Conservation (phyloP, 2,888 invertebrate genomes). For the Allygus modestus region DNA sequence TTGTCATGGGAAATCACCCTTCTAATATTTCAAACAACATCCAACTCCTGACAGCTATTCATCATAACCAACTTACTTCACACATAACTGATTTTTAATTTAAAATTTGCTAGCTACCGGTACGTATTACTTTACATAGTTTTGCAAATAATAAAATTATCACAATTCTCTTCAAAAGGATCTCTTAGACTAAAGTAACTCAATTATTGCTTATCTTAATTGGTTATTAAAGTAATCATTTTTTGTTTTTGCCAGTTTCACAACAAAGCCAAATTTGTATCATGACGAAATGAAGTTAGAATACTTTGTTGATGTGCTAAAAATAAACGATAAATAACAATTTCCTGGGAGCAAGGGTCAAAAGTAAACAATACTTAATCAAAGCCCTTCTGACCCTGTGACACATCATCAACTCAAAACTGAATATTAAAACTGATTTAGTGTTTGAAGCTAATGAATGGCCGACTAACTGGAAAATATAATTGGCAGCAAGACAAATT, state of each 20-base stretch:
- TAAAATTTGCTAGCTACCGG: too few species aligned
- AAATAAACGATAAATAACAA: slow-evolving; percentile 12
- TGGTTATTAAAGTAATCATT: too few species aligned
- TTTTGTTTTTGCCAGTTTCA: too few species aligned
- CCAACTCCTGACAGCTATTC: neutral
- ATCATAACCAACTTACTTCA: slow-evolving; percentile 21
- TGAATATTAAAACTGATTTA: slow-evolving; percentile 14
- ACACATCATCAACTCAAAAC: neutral
- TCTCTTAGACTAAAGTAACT: too few species aligned
- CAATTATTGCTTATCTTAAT: too few species aligned
- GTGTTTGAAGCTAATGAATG: slow-evolving; percentile 10
- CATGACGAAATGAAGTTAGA: neutral
- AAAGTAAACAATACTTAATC: slow-evolving; percentile 16
- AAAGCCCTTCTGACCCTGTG: neutral
- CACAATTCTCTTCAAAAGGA: too few species aligned
- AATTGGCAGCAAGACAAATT: slow-evolving; percentile 33
- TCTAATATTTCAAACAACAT: slow-evolving; percentile 24
- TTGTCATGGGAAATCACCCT: slow-evolving; percentile 32
- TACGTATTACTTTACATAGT: too few species aligned
- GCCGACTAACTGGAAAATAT: slow-evolving; percentile 13
- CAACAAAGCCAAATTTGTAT: neutral
- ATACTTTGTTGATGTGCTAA: neutral
- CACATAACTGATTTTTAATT: too few species aligned
- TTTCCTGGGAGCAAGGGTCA: neutral
- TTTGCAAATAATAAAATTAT: too few species aligned